Conservation (phyloP, 2,888 invertebrate species). For the Geophilus truncorum region DNA sequence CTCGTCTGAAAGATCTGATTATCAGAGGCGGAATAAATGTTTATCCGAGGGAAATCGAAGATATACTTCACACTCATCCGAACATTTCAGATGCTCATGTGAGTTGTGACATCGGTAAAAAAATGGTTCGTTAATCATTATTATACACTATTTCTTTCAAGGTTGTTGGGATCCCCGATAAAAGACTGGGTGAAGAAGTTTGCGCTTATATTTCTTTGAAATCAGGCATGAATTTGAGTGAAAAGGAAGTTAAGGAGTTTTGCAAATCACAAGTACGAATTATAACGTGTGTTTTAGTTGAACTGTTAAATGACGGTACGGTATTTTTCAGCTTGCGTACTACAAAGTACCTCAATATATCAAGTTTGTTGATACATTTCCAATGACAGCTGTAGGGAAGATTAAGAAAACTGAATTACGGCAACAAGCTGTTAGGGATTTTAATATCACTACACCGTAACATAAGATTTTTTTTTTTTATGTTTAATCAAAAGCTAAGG, state of each 20-base stretch:
- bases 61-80: slow-evolving; percentile 52
- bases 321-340: slow-evolving; percentile 61
- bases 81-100: slow-evolving; percentile 51
- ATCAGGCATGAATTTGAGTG: neutral
- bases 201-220: neutral
- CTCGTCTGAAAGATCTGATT: slow-evolving; percentile 54
- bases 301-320: no score
- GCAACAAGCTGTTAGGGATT: no score
- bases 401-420: no score
- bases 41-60: slow-evolving; percentile 55
- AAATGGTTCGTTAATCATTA: neutral
- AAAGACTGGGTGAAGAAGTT: slow-evolving; percentile 1
- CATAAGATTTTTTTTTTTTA: no score
- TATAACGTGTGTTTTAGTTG: no score
- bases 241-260: neutral
- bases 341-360: slow-evolving; percentile 76
- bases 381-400: slow-evolving; percentile 78
- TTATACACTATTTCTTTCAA: no score
- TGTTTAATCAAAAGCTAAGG: no score
- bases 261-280: neutral
- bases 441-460: no score
- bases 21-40: slow-evolving; percentile 56
- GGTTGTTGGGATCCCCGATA: slow-evolving; percentile 6
- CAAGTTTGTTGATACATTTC: slow-evolving; percentile 63
- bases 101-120: no score